phyloP scores from a whole-genome alignment of 1,140 invertebrate species.

The Penaeus japonicus region DNA sequence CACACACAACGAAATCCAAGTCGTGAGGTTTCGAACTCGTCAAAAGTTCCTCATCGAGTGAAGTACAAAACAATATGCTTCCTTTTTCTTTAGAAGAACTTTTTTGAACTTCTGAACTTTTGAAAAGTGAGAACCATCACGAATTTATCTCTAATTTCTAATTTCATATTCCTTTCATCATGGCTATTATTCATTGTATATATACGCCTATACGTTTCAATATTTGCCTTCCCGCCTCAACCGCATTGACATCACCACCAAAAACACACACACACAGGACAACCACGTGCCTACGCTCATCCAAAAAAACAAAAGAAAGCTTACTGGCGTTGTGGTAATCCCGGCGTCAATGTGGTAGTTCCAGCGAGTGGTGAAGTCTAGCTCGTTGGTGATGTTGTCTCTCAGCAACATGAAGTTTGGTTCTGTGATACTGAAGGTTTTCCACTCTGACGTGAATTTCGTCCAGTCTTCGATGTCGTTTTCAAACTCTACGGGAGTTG shows the following conservation, averaged over 20 bases:
- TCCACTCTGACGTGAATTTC: background rate
- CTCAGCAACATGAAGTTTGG: constrained; percentile 20
- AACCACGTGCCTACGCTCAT: background rate
- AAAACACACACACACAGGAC: background rate
- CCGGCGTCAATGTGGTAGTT: constrained; percentile 7
- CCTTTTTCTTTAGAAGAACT: background rate
- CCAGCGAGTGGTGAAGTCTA: constrained; percentile 28
- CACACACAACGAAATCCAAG: background rate
- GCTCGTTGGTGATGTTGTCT: constrained; percentile 4
- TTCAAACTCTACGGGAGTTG: background rate
- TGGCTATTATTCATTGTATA: too few relatives aligned
- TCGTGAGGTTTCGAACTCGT: too few relatives aligned
- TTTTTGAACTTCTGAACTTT: too few relatives aligned
- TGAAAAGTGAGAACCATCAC: too few relatives aligned
- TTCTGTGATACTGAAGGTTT: background rate
- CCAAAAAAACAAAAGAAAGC: background rate
- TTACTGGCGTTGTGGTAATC: background rate
- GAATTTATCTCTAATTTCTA: too few relatives aligned
- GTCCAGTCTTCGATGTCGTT: background rate
- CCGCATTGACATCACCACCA: too few relatives aligned
- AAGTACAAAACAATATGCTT: too few relatives aligned
- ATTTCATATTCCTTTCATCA: too few relatives aligned
- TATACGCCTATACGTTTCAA: too few relatives aligned
- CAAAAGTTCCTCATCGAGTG: too few relatives aligned
- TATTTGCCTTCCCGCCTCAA: too few relatives aligned